Percentiles rank a stretch among this genome's conserved stretches.
These are phyloP conservation scores for Megaceryle maxima DNA, from an alignment of 2,113 vertebrate genomes.

Conservation along the genomic window DNA sequence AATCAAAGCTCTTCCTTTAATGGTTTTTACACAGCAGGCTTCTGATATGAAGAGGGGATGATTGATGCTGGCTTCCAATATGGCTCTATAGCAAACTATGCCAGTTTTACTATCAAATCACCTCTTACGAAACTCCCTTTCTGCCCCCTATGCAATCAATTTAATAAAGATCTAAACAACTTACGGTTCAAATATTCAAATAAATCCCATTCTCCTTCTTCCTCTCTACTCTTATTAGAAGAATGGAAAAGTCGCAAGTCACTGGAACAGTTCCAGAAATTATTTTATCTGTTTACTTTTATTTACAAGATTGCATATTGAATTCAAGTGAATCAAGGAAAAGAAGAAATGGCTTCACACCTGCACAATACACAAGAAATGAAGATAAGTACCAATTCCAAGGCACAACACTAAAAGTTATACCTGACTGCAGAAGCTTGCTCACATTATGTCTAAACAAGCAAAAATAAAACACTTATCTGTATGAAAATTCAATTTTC, in stretches of 20 bases:
- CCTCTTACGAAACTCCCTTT: background rate
- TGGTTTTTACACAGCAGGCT: slow-evolving; percentile 34
- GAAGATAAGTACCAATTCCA: background rate
- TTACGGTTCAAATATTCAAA: slow-evolving; percentile 21
- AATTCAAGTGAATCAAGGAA: slow-evolving; percentile 3
- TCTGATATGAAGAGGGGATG: slow-evolving; percentile 7
- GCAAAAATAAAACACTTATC: background rate
- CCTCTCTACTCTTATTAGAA: background rate
- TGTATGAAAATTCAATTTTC: background rate
- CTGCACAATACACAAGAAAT: background rate
- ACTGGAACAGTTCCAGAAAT: background rate
- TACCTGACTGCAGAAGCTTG: background rate
- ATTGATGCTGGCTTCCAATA: slow-evolving; percentile 37
- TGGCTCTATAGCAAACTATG: background rate
- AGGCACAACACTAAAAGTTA: background rate
- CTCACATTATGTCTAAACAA: background rate
- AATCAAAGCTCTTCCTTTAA: slow-evolving; percentile 42
- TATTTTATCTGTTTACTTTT: slow-evolving; percentile 33
- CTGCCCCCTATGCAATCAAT: background rate
- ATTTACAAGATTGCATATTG: background rate
- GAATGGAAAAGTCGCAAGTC: background rate
- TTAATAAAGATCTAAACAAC: slow-evolving; percentile 39
- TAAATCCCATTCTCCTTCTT: slow-evolving; percentile 13
- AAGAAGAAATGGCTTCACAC: slow-evolving; percentile 1
- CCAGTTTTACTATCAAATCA: slow-evolving; percentile 5